phyloP scores from a whole-genome alignment of 1,140 invertebrate species.

The Drosophila tropicalis region DNA sequence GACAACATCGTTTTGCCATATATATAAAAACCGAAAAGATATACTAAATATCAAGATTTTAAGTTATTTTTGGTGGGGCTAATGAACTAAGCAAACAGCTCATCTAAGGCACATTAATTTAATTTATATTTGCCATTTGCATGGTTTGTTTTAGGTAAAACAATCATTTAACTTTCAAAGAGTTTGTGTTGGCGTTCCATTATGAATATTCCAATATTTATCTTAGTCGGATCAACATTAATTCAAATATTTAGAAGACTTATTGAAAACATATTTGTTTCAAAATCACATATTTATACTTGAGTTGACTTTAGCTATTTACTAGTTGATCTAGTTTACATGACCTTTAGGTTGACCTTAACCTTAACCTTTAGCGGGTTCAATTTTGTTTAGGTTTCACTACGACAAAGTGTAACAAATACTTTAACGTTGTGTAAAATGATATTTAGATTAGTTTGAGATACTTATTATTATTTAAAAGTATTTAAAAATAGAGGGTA shows the following conservation, averaged over 20 bases:
- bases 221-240: background rate
- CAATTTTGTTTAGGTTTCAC: no score
- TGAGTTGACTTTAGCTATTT: background rate
- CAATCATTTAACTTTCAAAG: background rate
- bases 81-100: slow-evolving; percentile 1
- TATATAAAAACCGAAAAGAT: slow-evolving; percentile 8
- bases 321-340: no score
- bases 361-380: no score
- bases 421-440: no score
- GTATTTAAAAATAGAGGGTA: background rate
- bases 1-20: slow-evolving; percentile 43
- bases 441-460: no score
- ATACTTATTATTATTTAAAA: no score
- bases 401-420: no score
- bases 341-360: no score
- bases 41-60: slow-evolving; percentile 1
- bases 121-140: background rate
- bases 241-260: background rate
- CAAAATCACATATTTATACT: no score
- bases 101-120: slow-evolving; percentile 4
- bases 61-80: background rate
- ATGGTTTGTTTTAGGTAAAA: background rate
- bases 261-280: background rate
- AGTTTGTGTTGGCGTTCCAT: background rate
- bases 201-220: background rate